These are phyloP conservation scores for Monopterus albus DNA, from an alignment of 2,113 vertebrate genomes.

Conservation along the genomic window DNA sequence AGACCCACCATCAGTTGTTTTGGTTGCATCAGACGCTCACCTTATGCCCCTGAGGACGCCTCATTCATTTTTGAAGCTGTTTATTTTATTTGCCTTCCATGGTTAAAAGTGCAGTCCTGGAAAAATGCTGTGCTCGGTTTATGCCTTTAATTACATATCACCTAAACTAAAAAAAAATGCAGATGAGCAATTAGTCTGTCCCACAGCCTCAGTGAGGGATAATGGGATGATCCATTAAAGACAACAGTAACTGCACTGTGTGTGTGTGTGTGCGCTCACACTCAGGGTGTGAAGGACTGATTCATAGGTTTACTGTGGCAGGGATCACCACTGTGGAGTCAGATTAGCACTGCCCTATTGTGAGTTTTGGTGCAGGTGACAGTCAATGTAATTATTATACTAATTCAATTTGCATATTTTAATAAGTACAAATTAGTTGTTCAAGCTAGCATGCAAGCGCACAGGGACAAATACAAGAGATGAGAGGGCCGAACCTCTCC, in stretches of 20 bases:
- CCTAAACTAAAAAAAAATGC: slow-evolving; percentile 43
- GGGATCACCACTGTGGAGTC: slow-evolving; percentile 51
- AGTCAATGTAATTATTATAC: slow-evolving; percentile 71
- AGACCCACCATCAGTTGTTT: too few species aligned
- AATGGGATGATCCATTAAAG: slow-evolving; percentile 46
- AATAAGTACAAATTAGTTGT: slow-evolving; percentile 63
- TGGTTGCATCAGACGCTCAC: slow-evolving; percentile 14
- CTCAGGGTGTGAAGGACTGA: slow-evolving; percentile 44
- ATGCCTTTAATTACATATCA: slow-evolving; percentile 50
- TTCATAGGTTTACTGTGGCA: slow-evolving; percentile 60
- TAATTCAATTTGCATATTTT: slow-evolving; percentile 73
- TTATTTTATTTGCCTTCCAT: slow-evolving; percentile 30
- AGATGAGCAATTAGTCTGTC: slow-evolving; percentile 50
- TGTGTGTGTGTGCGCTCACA: background rate
- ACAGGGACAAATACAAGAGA: slow-evolving; percentile 24
- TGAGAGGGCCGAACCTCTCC: slow-evolving; percentile 46
- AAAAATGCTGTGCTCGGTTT: slow-evolving; percentile 37
- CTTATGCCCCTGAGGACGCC: slow-evolving; percentile 8
- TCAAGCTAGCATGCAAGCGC: slow-evolving; percentile 22
- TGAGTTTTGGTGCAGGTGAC: slow-evolving; percentile 67
- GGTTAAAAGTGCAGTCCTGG: slow-evolving; percentile 1
- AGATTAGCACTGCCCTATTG: slow-evolving; percentile 68
- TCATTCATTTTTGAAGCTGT: slow-evolving; percentile 4
- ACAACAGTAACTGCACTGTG: slow-evolving; percentile 23
- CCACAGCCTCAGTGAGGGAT: slow-evolving; percentile 32